Evolutionary conservation across 2,888 invertebrate species (phyloP).

Genomic region (Drosophila kokeensis): DNA sequence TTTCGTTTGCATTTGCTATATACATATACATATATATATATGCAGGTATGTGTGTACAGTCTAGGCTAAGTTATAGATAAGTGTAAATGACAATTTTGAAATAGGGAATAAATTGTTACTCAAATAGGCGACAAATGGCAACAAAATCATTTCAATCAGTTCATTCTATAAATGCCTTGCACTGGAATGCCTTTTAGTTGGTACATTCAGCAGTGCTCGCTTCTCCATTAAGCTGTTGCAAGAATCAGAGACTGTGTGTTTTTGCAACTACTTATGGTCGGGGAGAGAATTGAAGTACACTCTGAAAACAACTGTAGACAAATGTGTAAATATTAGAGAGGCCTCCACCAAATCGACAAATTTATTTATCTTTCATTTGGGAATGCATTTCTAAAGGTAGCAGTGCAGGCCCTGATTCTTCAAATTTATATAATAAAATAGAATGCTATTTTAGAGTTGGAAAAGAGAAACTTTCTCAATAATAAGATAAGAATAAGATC

Average conservation of each 20-base stretch:
- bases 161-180: neutral
- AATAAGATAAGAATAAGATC: neutral
- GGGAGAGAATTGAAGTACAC: neutral
- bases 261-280: conserved; percentile 1
- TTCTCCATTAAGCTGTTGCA: neutral
- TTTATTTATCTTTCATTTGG: neutral
- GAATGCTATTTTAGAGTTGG: neutral
- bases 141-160: neutral
- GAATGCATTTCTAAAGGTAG: neutral
- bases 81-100: too few relatives aligned
- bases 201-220: neutral
- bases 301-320: neutral
- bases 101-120: neutral
- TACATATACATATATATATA: neutral
- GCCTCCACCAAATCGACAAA: neutral
- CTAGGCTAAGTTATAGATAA: too few relatives aligned
- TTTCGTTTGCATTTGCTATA: neutral
- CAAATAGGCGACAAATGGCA: neutral
- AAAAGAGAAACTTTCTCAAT: neutral
- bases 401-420: neutral
- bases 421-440: neutral
- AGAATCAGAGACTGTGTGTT: neutral
- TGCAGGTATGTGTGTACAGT: neutral
- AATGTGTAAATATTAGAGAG: neutral
- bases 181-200: neutral